Evolutionary conservation across 64 coral and sea anemone species (phyloP), one percentile per base, ranked within the genome.

Genomic region (Orbicella faveolata): DNA sequence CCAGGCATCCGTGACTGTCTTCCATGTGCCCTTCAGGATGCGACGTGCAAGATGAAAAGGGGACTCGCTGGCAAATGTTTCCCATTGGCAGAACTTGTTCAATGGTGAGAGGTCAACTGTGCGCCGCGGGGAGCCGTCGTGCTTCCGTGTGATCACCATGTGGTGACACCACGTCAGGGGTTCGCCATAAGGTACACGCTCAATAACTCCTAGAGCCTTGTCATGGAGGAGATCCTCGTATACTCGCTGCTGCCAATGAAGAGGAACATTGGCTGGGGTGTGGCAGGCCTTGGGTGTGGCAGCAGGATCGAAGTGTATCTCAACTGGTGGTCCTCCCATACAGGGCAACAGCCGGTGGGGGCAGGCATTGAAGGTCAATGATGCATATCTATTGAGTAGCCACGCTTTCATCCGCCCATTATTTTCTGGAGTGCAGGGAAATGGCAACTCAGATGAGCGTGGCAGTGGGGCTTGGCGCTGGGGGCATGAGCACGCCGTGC

Each of bases 251-350:
- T 90, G 87, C 87, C 86, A 94, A 48, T 94, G 92, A 2, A 94
- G 66, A 0, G 88, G 87, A 2, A 89, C 17, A 36, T 9, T 61
- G 5, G 18, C n/a, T 35, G 18, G 88, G 13, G 70, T 94, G 73
- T 94, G 93, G 35, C 72, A 89, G 63, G 93, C 88, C 74, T 90
- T 90, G 6, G 85, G 91, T 80, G 91, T 73, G 33, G 91, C 76
- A 12, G 30, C 19, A 9, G 76, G 84, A 41, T 94, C 79, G 7
- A 94, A 73, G 51, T 90, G 92, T 5, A 90, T 94, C 80, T 94
- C 79, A 35, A 90, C 26, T 21, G 80, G 88, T 53, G 88, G 93
- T 3, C 93, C 93, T 17, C 86, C 81, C 80, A 90, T 94, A 14
- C 80, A 86, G 13, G 74, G 88, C 34, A 94, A 87, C 15, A 74